Evolutionary conservation across 2,797 vertebrate species (phyloP).

Genomic region (Parambassis ranga): DNA sequence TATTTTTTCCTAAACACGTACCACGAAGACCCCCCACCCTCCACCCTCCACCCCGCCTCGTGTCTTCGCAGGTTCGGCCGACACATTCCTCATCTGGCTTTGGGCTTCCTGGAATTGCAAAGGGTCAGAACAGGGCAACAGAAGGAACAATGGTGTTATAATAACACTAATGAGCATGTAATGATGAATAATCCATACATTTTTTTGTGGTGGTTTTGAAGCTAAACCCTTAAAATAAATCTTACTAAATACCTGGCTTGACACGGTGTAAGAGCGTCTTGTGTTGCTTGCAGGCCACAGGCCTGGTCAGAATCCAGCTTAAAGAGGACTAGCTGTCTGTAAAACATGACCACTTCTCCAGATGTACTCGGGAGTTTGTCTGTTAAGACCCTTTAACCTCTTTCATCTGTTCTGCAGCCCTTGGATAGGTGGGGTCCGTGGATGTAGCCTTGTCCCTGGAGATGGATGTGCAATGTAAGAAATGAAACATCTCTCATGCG

Average conservation of each 20-base stretch:
- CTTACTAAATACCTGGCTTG: neutral
- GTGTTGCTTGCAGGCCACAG: slow-evolving; percentile 10
- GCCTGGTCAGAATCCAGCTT: slow-evolving; percentile 28
- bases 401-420: slow-evolving; percentile 37
- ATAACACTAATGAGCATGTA: slow-evolving; percentile 26
- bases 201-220: slow-evolving; percentile 6
- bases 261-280: slow-evolving; percentile 18
- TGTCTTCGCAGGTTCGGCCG: slow-evolving; percentile 46
- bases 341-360: slow-evolving; percentile 54
- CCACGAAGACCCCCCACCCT: slow-evolving; percentile 27
- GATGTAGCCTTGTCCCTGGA: slow-evolving; percentile 23
- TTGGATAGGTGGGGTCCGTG: neutral
- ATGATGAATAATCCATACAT: slow-evolving; percentile 12
- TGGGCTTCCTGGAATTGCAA: slow-evolving; percentile 13
- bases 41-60: no score
- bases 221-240: neutral
- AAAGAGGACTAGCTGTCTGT: slow-evolving; percentile 18
- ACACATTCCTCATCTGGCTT: slow-evolving; percentile 49
- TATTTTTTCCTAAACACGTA: slow-evolving; percentile 48
- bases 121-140: neutral
- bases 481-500: slow-evolving; percentile 30
- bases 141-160: slow-evolving; percentile 7
- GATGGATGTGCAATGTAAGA: slow-evolving; percentile 25
- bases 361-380: slow-evolving; percentile 36
- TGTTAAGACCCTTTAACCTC: slow-evolving; percentile 26